Evolutionary conservation across 2,113 vertebrate genomes (phyloP).

Genomic region (Antechinus stuartii): DNA sequence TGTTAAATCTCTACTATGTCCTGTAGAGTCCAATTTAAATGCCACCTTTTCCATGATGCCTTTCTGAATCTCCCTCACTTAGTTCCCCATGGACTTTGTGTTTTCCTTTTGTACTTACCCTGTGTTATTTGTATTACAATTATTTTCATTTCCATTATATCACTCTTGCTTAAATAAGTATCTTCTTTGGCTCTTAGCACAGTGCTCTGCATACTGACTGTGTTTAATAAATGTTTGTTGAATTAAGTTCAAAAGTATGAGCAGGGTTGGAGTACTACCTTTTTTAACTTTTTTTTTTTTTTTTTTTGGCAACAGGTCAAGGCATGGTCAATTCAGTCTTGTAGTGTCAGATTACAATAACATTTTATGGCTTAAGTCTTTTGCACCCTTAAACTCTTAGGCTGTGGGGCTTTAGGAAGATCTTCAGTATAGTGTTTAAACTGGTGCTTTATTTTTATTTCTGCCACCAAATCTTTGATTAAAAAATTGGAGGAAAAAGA

Average conservation of each 20-base stretch:
- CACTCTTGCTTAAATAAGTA: not conserved
- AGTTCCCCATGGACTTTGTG: not conserved
- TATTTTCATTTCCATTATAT: not conserved
- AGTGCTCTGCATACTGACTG: not conserved
- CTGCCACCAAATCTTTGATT: not conserved
- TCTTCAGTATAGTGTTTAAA: slow-evolving; percentile 6
- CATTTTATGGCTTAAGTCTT: not conserved
- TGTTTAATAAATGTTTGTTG: not conserved
- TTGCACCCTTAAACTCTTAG: not conserved
- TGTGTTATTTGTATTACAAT: not conserved
- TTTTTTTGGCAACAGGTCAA: slow-evolving; percentile 2
- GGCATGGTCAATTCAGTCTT: not conserved
- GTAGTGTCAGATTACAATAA: not conserved
- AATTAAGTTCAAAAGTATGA: not conserved
- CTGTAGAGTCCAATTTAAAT: slow-evolving; percentile 12
- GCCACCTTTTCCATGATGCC: not conserved
- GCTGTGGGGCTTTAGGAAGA: not conserved
- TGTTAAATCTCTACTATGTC: not conserved
- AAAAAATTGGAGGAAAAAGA: not conserved
- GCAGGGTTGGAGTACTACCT: not conserved
- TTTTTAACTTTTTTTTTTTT: not conserved
- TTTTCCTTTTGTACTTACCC: not conserved
- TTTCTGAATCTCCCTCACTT: not conserved
- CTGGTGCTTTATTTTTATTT: not conserved
- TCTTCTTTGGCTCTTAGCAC: not conserved